Evolutionary conservation across 2,113 vertebrate species (phyloP).

Genomic region (Passer domesticus): DNA sequence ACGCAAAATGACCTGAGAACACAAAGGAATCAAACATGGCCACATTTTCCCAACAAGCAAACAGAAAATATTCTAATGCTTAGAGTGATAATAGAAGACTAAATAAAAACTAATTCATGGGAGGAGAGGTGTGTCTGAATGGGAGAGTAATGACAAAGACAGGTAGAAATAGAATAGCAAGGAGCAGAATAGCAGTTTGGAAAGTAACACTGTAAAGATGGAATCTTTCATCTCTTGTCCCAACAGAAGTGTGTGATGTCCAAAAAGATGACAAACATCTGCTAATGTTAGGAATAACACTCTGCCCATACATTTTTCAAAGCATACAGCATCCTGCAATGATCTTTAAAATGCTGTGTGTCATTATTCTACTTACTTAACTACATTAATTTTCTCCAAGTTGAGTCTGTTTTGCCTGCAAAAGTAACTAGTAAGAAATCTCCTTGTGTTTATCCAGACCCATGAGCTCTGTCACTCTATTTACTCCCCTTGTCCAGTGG

Average conservation of each 20-base stretch:
- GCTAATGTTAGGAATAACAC: not conserved
- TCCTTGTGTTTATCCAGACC: not conserved
- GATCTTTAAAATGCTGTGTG: not conserved
- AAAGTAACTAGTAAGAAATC: not conserved
- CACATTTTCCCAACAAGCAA: not conserved
- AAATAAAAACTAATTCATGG: not conserved
- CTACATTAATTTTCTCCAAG: not conserved
- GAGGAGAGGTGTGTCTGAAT: not conserved
- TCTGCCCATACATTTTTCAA: fast-evolving
- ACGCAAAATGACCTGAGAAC: not conserved
- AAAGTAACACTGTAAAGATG: not conserved
- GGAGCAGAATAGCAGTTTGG: not conserved
- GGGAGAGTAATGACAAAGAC: not conserved
- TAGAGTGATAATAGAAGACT: not conserved
- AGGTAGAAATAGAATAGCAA: not conserved
- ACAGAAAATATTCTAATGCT: not conserved
- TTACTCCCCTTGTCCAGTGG: not conserved
- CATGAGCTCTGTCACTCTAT: fast-evolving
- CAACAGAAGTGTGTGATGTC: not conserved
- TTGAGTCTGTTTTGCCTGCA: not conserved
- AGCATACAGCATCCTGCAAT: not conserved
- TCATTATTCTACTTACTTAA: not conserved
- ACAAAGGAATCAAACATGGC: not conserved
- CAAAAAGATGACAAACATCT: not conserved
- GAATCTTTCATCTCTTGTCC: not conserved